These are phyloP conservation scores for silkworm (Bombyx mori) DNA, from an alignment of 1,140 invertebrate genomes.

Conservation along the genomic window DNA sequence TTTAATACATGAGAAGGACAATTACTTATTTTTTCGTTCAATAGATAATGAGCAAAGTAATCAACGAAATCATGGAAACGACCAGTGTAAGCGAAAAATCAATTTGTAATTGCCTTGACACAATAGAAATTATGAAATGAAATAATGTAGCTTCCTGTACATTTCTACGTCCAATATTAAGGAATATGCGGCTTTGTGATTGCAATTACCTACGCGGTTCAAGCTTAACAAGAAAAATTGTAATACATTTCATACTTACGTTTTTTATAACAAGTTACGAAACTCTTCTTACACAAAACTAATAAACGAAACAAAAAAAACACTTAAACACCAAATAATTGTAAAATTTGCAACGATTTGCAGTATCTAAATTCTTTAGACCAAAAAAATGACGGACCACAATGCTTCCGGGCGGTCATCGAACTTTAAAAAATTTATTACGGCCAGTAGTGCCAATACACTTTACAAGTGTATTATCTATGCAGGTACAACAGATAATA, in stretches of 20 bases:
- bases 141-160: too few species aligned
- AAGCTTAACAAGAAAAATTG: constrained; percentile 1
- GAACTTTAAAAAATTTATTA: constrained; percentile 21
- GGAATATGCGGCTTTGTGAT: constrained; percentile 49
- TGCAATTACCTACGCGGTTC: constrained; percentile 9
- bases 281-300: constrained; percentile 1
- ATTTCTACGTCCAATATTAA: neutral
- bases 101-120: too few species aligned
- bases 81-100: too few species aligned
- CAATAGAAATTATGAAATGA: too few species aligned
- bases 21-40: too few species aligned
- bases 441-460: too few species aligned
- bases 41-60: too few species aligned
- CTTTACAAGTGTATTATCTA: too few species aligned
- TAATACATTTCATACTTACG: constrained; percentile 19
- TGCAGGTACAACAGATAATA: constrained; percentile 6
- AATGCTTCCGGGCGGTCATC: constrained; percentile 42
- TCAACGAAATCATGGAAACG: too few species aligned
- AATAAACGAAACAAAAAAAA: constrained; percentile 1
- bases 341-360: constrained; percentile 23
- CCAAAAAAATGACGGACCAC: constrained; percentile 46
- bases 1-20: too few species aligned
- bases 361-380: constrained; percentile 35
- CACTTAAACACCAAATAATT: constrained; percentile 20
- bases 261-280: constrained; percentile 8